phyloP scores from a whole-genome alignment of 2,888 invertebrate species.

The Lasioglossum pauxillum region DNA sequence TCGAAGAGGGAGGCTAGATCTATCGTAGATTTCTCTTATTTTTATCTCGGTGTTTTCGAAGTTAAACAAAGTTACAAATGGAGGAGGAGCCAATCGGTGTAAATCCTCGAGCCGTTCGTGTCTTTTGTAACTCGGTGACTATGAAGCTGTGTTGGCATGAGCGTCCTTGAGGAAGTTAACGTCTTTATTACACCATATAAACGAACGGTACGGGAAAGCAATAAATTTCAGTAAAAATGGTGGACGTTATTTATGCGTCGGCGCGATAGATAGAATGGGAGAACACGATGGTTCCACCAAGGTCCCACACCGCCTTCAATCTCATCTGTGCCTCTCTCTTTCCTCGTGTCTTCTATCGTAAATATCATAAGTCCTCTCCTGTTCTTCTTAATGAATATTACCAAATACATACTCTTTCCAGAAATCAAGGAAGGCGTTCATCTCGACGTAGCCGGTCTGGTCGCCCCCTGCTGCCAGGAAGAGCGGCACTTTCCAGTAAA shows the following conservation, averaged over 20 bases:
- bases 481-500: slow-evolving; percentile 99
- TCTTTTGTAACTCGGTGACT: background rate
- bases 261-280: background rate
- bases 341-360: background rate
- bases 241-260: slow-evolving; percentile 1
- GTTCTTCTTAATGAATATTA: background rate
- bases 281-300: slow-evolving; percentile 1
- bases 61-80: background rate
- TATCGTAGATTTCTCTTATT: background rate
- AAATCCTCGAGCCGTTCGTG: background rate
- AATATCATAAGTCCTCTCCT: background rate
- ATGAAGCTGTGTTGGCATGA: background rate
- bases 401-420: slow-evolving; percentile 93
- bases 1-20: background rate
- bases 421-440: slow-evolving; percentile 93
- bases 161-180: background rate
- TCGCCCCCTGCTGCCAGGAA: slow-evolving; percentile 94
- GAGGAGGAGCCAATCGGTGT: background rate
- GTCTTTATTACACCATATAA: slow-evolving; percentile 7
- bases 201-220: background rate
- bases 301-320: background rate
- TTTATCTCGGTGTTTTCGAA: background rate
- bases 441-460: slow-evolving; percentile 90
- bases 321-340: background rate
- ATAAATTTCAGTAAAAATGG: background rate